Evolutionary conservation across 2,797 vertebrate genomes (phyloP), one percentile per base, ranked within the genome.

Genomic region (Sebastes itinus): DNA sequence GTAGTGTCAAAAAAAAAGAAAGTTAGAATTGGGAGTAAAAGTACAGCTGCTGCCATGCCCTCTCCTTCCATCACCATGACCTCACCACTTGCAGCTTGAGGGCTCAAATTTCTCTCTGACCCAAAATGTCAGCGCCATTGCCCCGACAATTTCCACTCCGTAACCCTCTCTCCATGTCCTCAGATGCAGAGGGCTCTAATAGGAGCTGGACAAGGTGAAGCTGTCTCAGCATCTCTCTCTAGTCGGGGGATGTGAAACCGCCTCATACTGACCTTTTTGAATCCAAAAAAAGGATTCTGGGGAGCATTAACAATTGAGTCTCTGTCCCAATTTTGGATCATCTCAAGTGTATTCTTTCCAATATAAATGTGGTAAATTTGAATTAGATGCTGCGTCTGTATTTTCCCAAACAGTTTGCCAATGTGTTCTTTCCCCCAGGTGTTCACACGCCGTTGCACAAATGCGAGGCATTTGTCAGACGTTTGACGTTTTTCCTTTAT

Each of bases 71-170:
- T 86, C 77, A 63, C 66, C n/a, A 59, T 75, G 84, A 91, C 90
- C 84, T 85, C 84, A 55, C 77, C 77, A 27, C 66, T 86, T 65
- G 68, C 27, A 84, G 86, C 88, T 84, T 10, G 63, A 86, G 74
- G 87, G 74, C 71, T 83, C 77, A 77, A 85, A 87, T 87, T 91
- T 88, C 78, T 83, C 54, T 84, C 75, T 87, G 90, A 91, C 87
- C 83, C 52, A 12, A 72, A 66, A 84, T 86, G 84, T 88, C 87
- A 88, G 62, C 9, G 14, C 73, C 66, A 35, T 42, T 88, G 87
- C 84, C 72, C 85, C 65, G 78, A 59, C 81, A 82, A 58, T 88
- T 84, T 86, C 60, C 72, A 58, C 86, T 78, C 23, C 1, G 14
- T 84, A 80, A 81, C 79, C 82, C 70, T 75, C 35, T 68, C 73